Percentiles rank a stretch among this genome's conserved stretches.
These are phyloP conservation scores for Cryptoleucopteryx plumbea DNA, from an alignment of 2,113 vertebrate genomes.

Conservation along the genomic window DNA sequence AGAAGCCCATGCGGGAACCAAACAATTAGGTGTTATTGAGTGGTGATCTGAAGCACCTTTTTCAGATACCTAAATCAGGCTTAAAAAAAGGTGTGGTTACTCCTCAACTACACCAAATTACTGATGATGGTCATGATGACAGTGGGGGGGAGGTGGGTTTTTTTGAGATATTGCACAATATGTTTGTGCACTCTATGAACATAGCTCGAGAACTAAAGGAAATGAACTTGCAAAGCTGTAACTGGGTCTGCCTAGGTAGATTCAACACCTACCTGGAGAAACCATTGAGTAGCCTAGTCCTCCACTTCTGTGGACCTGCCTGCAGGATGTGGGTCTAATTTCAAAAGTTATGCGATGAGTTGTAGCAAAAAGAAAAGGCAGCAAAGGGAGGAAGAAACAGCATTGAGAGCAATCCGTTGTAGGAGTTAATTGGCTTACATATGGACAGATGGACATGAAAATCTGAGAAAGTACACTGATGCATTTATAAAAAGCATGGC, in stretches of 20 bases:
- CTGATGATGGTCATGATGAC: background rate
- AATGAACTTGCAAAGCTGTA: background rate
- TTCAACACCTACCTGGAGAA: background rate
- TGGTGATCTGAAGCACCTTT: background rate
- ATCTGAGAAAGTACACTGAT: background rate
- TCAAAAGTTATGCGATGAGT: background rate
- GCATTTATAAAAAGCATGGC: background rate
- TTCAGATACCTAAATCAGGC: background rate
- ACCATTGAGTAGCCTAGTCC: background rate
- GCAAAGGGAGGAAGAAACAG: background rate
- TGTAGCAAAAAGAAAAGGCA: background rate
- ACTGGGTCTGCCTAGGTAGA: background rate
- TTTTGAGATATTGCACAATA: background rate
- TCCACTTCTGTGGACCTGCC: background rate
- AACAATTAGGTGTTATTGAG: background rate
- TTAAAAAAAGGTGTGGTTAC: background rate
- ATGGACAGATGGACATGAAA: background rate
- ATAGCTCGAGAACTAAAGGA: background rate
- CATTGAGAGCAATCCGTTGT: background rate
- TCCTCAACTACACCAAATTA: background rate
- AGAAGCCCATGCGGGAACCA: background rate
- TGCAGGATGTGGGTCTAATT: background rate
- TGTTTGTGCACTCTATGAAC: background rate
- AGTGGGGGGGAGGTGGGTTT: accelerated
- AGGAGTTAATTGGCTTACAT: background rate